These are phyloP conservation scores for Monochamus saltuarius DNA, from an alignment of 1,140 invertebrate species.

Conservation along the genomic window DNA sequence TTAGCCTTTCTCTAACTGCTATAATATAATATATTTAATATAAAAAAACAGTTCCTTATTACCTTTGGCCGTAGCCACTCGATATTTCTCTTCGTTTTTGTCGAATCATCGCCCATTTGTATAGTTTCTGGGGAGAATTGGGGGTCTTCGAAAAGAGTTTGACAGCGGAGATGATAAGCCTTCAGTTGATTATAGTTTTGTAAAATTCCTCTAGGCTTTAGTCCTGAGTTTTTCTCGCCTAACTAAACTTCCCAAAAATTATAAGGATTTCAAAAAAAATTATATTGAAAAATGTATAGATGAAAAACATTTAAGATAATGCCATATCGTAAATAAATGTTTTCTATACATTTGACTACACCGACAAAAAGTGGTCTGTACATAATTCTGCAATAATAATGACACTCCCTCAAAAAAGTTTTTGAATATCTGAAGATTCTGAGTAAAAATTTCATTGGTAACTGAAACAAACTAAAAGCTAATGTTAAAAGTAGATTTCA, in stretches of 20 bases:
- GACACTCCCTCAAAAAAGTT: too few relatives aligned
- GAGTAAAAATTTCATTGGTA: too few relatives aligned
- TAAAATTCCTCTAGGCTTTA: conserved; percentile 11
- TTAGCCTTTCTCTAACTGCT: conserved; percentile 79
- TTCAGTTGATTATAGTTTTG: conserved; percentile 13
- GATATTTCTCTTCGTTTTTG: conserved; percentile 95
- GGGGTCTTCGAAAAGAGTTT: conserved; percentile 14
- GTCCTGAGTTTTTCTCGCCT: conserved; percentile 12
- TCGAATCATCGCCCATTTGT: conserved; percentile 48
- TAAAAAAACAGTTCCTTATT: conserved; percentile 60
- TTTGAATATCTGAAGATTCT: too few relatives aligned
- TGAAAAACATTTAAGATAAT: too few relatives aligned
- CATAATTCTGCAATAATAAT: too few relatives aligned
- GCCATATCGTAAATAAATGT: too few relatives aligned
- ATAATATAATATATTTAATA: conserved; percentile 84
- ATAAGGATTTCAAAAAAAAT: background rate
- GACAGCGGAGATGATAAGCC: background rate
- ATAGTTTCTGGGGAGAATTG: conserved; percentile 3
- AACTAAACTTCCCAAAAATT: conserved; percentile 10
- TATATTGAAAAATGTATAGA: background rate
- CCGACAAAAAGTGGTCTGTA: too few relatives aligned
- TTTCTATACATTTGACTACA: too few relatives aligned
- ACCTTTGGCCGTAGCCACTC: conserved; percentile 97
- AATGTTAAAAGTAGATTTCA: too few relatives aligned
- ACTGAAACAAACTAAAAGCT: too few relatives aligned